These are phyloP conservation scores for Littorina saxatilis DNA, from an alignment of 1,140 invertebrate species.

Conservation along the genomic window DNA sequence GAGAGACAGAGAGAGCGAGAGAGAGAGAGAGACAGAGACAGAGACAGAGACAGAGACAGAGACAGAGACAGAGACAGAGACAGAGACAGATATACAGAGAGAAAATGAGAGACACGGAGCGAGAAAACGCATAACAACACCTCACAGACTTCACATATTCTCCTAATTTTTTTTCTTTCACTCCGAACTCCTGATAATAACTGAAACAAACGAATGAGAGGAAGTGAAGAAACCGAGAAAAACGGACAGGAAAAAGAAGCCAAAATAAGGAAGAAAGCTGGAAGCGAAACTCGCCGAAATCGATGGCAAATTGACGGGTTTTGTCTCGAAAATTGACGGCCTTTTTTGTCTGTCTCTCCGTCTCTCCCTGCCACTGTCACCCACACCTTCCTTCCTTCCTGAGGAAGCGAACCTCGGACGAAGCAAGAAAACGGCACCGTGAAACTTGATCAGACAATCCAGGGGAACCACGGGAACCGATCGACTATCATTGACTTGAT, in stretches of 20 bases:
- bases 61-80: neutral
- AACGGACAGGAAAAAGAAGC: neutral
- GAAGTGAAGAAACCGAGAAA: neutral
- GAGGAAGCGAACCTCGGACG: neutral
- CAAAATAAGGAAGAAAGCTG: neutral
- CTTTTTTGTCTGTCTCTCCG: no score
- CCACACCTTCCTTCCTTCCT: neutral
- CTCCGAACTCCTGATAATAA: no score
- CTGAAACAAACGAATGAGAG: no score
- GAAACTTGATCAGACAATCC: neutral
- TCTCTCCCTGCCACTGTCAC: no score
- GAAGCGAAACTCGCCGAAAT: neutral
- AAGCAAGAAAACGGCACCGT: neutral
- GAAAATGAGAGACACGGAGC: neutral
- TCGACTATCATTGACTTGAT: slow-evolving; percentile 9
- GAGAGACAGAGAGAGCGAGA: neutral
- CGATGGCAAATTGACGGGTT: slow-evolving; percentile 8
- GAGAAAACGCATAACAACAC: neutral
- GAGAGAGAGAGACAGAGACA: neutral
- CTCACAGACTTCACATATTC: neutral
- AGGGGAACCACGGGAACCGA: neutral
- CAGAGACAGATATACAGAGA: neutral
- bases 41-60: neutral
- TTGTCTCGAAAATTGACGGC: neutral
- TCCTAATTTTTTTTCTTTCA: neutral